phyloP scores from a whole-genome alignment of 2,797 vertebrate species.

The Rachycentron canadum region DNA sequence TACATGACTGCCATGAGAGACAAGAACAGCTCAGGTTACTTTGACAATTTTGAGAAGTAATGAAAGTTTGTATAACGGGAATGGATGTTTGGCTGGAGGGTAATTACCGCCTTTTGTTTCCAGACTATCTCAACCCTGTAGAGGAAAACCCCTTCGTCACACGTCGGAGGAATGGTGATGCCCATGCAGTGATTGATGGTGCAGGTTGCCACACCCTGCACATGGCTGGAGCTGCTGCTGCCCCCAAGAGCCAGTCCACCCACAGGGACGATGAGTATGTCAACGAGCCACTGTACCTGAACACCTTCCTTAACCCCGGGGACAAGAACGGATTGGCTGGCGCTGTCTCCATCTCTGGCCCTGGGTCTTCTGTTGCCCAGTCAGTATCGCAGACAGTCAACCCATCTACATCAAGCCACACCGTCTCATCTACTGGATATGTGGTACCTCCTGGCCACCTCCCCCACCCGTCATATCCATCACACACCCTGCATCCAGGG shows the following conservation, averaged over 20 bases:
- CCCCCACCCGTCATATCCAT: slow-evolving; percentile 81
- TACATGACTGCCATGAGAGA: slow-evolving; percentile 93
- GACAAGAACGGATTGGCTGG: slow-evolving; percentile 87
- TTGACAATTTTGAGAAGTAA: not conserved
- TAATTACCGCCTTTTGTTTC: slow-evolving; percentile 12
- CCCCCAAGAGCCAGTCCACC: slow-evolving; percentile 84
- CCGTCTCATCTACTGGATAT: slow-evolving; percentile 78
- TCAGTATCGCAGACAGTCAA: slow-evolving; percentile 80
- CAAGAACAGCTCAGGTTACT: slow-evolving; percentile 91
- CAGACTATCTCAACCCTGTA: slow-evolving; percentile 94
- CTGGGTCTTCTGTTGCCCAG: slow-evolving; percentile 74
- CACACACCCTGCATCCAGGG: slow-evolving; percentile 83
- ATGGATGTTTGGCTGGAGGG: not conserved
- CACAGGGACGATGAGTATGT: slow-evolving; percentile 93
- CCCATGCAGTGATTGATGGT: slow-evolving; percentile 90
- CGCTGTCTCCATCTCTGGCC: slow-evolving; percentile 77
- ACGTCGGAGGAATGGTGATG: slow-evolving; percentile 93
- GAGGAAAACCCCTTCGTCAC: slow-evolving; percentile 98
- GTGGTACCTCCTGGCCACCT: slow-evolving; percentile 78
- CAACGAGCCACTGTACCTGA: slow-evolving; percentile 97
- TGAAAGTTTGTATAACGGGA: not conserved
- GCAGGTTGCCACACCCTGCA: slow-evolving; percentile 89
- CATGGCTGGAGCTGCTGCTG: slow-evolving; percentile 75
- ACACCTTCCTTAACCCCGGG: slow-evolving; percentile 92
- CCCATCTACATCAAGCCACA: slow-evolving; percentile 77